These are phyloP conservation scores for Mobula hypostoma DNA, from an alignment of 2,113 vertebrate species.

Conservation along the genomic window DNA sequence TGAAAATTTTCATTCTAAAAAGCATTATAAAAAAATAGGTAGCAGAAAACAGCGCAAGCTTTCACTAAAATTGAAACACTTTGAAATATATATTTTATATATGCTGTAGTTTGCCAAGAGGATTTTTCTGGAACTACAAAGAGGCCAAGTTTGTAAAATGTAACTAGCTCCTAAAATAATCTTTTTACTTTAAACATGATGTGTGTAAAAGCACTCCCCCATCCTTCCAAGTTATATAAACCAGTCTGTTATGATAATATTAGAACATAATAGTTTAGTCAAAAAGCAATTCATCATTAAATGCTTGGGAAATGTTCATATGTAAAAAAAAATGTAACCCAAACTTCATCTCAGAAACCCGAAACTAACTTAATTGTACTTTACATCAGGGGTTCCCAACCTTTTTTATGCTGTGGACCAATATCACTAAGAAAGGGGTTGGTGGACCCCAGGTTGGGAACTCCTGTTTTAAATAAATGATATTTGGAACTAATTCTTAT, in stretches of 20 bases:
- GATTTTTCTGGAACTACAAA: neutral
- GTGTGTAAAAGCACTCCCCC: neutral
- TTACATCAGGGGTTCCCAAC: neutral
- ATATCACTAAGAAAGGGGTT: too few species aligned
- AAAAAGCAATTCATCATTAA: neutral
- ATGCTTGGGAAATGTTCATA: neutral
- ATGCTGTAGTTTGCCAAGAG: neutral
- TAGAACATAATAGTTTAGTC: neutral
- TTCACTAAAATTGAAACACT: neutral
- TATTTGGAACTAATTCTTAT: neutral
- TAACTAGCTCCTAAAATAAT: neutral
- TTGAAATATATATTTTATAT: neutral
- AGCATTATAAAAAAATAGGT: neutral
- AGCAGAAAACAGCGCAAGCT: neutral
- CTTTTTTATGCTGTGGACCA: too few species aligned
- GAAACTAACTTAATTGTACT: neutral
- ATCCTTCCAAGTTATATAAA: neutral
- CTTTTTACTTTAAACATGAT: slow-evolving; percentile 7
- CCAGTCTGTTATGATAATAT: neutral
- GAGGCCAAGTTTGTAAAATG: neutral
- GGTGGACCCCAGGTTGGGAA: too few species aligned
- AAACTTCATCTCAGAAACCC: neutral
- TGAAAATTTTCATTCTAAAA: neutral
- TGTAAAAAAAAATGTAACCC: too few species aligned
- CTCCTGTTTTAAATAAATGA: neutral